These are phyloP conservation scores for Adelges cooleyi DNA, from an alignment of 1,140 invertebrate genomes.

Conservation along the genomic window DNA sequence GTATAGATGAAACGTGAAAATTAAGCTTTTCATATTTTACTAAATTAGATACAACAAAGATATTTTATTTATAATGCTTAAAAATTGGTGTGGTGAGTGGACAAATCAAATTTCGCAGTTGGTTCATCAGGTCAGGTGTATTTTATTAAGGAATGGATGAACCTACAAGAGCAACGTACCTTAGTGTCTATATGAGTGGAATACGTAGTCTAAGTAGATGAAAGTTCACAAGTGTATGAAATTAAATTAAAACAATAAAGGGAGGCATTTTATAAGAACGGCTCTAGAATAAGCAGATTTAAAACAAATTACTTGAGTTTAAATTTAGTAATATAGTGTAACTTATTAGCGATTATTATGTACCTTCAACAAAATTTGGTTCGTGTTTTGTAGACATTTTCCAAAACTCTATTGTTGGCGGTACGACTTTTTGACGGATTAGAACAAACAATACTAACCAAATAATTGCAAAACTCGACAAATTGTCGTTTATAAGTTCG, in stretches of 20 bases:
- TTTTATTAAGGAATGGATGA: too few species aligned
- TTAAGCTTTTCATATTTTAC: too few species aligned
- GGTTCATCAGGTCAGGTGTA: too few species aligned
- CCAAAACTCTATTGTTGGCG: constrained; percentile 5
- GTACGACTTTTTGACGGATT: constrained; percentile 1
- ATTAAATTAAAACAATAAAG: neutral
- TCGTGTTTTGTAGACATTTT: neutral
- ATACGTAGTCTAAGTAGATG: neutral
- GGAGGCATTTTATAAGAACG: neutral
- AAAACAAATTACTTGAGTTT: neutral
- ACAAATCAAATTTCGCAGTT: too few species aligned
- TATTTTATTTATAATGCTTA: too few species aligned
- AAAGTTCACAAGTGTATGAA: neutral
- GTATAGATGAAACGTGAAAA: too few species aligned
- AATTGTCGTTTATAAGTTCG: neutral
- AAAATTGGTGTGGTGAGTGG: too few species aligned
- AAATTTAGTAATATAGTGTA: neutral
- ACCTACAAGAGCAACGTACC: too few species aligned
- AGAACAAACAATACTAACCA: constrained; percentile 3
- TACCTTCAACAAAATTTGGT: constrained; percentile 10
- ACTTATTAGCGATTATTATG: neutral
- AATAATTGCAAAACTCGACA: neutral
- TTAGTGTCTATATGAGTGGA: neutral
- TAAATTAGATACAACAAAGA: too few species aligned
- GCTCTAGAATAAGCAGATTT: neutral